These are phyloP conservation scores for Stramonita haemastoma DNA, from an alignment of 2,888 invertebrate genomes.

Conservation along the genomic window DNA sequence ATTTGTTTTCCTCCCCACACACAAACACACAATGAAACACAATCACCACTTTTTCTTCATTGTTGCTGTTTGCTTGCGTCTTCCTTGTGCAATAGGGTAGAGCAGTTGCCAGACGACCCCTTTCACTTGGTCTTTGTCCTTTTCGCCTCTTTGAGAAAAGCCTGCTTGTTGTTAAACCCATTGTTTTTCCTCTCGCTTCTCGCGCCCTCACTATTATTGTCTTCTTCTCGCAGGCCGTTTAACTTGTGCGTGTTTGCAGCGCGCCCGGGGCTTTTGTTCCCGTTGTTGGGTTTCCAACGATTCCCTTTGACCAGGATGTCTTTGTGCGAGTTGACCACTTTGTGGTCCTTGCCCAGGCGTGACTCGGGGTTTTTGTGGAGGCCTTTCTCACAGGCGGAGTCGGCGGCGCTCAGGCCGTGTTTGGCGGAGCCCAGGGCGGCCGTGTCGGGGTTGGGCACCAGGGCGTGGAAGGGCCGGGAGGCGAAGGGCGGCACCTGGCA, in stretches of 20 bases:
- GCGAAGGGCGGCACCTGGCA: conserved; percentile 32
- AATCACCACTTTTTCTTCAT: neutral
- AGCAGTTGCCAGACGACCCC: neutral
- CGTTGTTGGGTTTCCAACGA: neutral
- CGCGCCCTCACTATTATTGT: neutral
- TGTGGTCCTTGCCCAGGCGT: neutral
- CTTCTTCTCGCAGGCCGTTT: neutral
- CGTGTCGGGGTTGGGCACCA: neutral
- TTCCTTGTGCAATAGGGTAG: neutral
- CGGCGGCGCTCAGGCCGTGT: neutral
- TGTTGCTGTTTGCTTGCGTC: neutral
- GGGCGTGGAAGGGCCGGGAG: neutral
- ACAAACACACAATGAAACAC: neutral
- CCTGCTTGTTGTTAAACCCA: neutral
- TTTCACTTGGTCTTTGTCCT: neutral
- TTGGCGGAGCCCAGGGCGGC: neutral
- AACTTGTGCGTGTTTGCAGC: neutral
- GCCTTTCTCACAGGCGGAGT: neutral
- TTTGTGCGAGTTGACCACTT: neutral
- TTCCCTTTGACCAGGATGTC: neutral
- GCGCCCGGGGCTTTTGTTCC: neutral
- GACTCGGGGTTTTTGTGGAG: neutral
- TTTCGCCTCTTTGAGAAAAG: neutral
- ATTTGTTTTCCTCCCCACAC: no score
- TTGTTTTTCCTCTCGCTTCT: neutral